A percentile compares a stretch with the other conserved stretches of the same genome.
phyloP scores from a whole-genome alignment of 1,140 invertebrate species.

The Papilio helenus region DNA sequence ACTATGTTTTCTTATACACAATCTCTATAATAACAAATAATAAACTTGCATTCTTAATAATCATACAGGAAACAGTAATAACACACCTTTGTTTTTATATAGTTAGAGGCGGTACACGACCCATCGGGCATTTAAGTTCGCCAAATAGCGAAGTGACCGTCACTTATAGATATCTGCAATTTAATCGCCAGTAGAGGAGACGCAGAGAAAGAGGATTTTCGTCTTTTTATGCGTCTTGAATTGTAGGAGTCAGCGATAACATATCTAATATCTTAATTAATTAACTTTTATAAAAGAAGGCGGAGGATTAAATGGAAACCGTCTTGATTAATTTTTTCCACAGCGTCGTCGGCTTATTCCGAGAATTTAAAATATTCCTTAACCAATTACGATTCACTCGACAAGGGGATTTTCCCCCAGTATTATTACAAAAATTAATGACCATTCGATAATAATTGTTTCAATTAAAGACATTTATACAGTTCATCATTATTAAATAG shows the following conservation, averaged over 20 bases:
- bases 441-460: not conserved
- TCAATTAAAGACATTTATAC: not conserved
- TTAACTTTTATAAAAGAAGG: not conserved
- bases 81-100: too few relatives aligned
- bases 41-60: too few relatives aligned
- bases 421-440: constrained; percentile 16
- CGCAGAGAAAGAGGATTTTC: too few relatives aligned
- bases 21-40: too few relatives aligned
- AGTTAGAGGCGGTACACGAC: too few relatives aligned
- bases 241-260: not conserved
- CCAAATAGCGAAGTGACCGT: too few relatives aligned
- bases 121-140: too few relatives aligned
- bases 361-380: constrained; percentile 23
- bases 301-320: not conserved
- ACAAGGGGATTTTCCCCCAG: not conserved
- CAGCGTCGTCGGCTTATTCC: not conserved
- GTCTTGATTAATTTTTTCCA: constrained; percentile 5
- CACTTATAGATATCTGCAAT: too few relatives aligned
- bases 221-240: too few relatives aligned
- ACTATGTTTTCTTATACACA: too few relatives aligned
- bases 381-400: not conserved
- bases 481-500: not conserved
- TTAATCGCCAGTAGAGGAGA: too few relatives aligned
- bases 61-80: too few relatives aligned
- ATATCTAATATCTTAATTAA: not conserved